Evolutionary conservation across 2,797 vertebrate species (phyloP).

Genomic region (Malurus leucopterus): DNA sequence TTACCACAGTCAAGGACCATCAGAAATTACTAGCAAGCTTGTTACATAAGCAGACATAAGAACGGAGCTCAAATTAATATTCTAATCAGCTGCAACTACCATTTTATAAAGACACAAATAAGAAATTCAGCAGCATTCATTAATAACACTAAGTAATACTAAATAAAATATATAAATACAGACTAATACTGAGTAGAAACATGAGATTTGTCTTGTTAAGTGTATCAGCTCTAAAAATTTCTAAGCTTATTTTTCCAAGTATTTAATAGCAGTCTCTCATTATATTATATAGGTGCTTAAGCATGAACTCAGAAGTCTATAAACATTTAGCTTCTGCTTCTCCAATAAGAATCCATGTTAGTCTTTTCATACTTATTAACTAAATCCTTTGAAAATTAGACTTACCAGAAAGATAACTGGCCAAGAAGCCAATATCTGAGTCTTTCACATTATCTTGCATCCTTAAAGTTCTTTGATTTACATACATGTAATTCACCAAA

Average conservation of each 20-base stretch:
- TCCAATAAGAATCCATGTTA: background rate
- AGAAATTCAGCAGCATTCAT: background rate
- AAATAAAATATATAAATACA: background rate
- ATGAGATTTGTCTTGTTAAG: background rate
- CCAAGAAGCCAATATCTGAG: background rate
- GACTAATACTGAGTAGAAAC: background rate
- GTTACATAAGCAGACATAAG: background rate
- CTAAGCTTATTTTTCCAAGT: background rate
- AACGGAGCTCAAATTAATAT: background rate
- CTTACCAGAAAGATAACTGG: background rate
- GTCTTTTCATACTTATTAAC: background rate
- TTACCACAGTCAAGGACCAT: background rate
- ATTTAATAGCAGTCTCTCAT: background rate
- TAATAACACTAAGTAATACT: fast-evolving
- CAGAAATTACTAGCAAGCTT: background rate
- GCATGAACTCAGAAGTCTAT: background rate
- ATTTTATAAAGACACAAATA: background rate
- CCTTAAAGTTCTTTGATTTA: background rate
- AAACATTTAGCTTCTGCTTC: background rate
- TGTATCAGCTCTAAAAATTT: background rate
- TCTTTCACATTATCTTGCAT: background rate
- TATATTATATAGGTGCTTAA: background rate
- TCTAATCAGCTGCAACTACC: background rate
- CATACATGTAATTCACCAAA: background rate
- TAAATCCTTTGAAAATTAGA: background rate